Evolutionary conservation across 2,797 vertebrate genomes (phyloP), one percentile per base, ranked within the genome.

Genomic region (Myiotriccus ornatus): DNA sequence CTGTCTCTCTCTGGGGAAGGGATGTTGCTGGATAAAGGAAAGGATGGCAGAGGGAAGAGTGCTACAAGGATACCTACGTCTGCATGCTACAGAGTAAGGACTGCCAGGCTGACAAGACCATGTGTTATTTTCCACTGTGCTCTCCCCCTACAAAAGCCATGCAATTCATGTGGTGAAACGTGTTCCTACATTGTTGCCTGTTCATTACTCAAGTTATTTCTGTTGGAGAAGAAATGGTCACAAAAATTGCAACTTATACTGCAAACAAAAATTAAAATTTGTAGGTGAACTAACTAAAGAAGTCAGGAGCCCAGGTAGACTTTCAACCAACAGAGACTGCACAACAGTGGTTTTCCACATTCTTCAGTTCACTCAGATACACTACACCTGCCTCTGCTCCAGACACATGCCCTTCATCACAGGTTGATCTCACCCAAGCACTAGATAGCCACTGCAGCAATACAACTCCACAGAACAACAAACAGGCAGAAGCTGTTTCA

Each of bases 31-130:
- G 44, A 47, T 47, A 71, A 70, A 30, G 7, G 14, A 74, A 64
- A 63, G 23, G 6, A 25, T 41, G 21, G 25, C 34, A 70, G 28
- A 70, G 41, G 14, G 12, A 89, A 91, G 16, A 82, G 22, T 10
- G 1, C 34, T 53, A 28, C 0, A 1, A 53, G 67, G 41, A 75
- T 6, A 24, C 11, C 13, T 43, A 18, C 14, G n/a, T 12, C 20
- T 78, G n/a, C 41, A 43, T 10, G 19, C 32, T 21, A 57, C 8
- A 64, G 21, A 30, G 5, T 25, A 74, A 84, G 13, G 21, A 62
- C 25, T 18, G 52, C 43, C 47, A 83, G 64, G 17, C 28, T 70
- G 28, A 68, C 37, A 93, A 64, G 37, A 69, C 15, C 0, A 0
- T n/a, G n/a, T 68, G 9, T 43, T 50, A 82, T 21, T 78, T 82